A percentile compares a stretch with the other conserved stretches of the same genome.
phyloP scores from a whole-genome alignment of 2,113 vertebrate genomes.

The Actinemys pallida region DNA sequence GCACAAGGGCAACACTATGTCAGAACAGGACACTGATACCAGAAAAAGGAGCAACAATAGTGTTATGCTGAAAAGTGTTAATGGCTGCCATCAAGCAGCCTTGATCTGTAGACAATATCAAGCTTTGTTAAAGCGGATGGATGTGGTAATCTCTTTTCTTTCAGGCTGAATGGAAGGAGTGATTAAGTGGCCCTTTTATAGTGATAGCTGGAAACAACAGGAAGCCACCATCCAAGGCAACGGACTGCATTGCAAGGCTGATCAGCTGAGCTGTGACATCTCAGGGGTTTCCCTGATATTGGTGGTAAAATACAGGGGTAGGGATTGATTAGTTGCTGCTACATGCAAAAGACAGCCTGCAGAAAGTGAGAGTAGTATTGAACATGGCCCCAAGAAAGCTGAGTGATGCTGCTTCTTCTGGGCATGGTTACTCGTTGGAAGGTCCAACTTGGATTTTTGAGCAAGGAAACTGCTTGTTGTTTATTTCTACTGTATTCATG shows the following conservation, averaged over 20 bases:
- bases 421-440: background rate
- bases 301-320: background rate
- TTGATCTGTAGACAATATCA: constrained; percentile 16
- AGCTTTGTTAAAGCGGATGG: background rate
- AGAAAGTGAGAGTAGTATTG: background rate
- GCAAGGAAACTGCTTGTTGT: background rate
- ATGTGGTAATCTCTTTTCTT: background rate
- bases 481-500: background rate
- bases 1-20: background rate
- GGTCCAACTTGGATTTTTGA: background rate
- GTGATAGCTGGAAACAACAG: background rate
- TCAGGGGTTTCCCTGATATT: no score
- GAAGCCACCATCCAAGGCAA: background rate
- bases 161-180: background rate
- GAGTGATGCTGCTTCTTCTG: background rate
- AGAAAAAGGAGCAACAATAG: background rate
- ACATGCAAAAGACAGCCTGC: background rate
- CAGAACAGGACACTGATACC: background rate
- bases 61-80: background rate
- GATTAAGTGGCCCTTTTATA: constrained; percentile 2
- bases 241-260: no score
- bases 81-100: constrained; percentile 6
- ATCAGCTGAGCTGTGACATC: no score
- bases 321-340: background rate
- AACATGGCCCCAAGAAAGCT: accelerated